phyloP scores from a whole-genome alignment of 2,797 vertebrate genomes.

The Atherinosoma microstoma region DNA sequence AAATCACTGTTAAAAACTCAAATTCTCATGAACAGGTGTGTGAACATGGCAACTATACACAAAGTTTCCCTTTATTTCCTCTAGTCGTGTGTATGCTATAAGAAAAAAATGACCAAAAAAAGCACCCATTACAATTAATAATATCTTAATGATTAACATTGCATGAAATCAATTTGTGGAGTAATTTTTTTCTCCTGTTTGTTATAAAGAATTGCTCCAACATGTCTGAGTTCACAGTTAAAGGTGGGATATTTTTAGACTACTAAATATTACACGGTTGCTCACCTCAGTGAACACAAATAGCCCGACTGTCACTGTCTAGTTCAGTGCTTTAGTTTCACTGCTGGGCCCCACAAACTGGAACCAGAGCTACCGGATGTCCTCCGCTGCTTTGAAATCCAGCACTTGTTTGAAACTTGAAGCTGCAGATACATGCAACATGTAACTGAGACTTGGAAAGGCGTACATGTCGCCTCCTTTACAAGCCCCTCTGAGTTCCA shows the following conservation, averaged over 20 bases:
- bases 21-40: no score
- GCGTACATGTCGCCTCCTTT: conserved; percentile 5
- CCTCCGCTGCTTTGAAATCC: conserved; percentile 42
- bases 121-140: neutral
- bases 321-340: conserved; percentile 33
- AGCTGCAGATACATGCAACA: conserved; percentile 23
- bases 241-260: conserved; percentile 10
- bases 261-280: neutral
- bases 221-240: conserved; percentile 10
- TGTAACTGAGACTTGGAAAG: conserved; percentile 36
- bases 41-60: neutral
- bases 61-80: neutral
- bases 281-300: conserved; percentile 17
- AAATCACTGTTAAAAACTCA: no score
- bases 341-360: conserved; percentile 17
- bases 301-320: conserved; percentile 23
- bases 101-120: neutral
- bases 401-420: conserved; percentile 51
- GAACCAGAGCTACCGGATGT: conserved; percentile 41
- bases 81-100: neutral
- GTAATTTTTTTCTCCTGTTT: neutral
- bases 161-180: neutral
- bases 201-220: neutral
- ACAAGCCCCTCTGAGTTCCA: conserved; percentile 12
- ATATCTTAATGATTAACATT: neutral